These are phyloP conservation scores for Yoshiicerus persimilis DNA, from an alignment of 1,140 invertebrate species.

Conservation along the genomic window DNA sequence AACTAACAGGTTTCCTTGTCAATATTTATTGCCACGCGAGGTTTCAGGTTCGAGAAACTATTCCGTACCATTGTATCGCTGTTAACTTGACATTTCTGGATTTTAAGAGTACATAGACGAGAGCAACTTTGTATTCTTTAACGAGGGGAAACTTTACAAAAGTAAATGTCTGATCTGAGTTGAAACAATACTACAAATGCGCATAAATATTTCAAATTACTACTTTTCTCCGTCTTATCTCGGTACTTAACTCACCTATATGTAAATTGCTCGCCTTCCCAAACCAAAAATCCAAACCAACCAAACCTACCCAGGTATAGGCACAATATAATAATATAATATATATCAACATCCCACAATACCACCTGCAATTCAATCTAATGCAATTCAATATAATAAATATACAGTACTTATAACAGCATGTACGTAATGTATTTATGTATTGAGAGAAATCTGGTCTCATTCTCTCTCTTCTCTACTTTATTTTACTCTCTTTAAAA, in stretches of 20 bases:
- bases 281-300: background rate
- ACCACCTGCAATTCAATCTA: background rate
- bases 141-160: constrained; percentile 8
- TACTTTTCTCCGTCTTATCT: constrained; percentile 18
- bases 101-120: background rate
- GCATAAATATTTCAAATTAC: constrained; percentile 23
- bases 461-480: background rate
- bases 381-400: background rate
- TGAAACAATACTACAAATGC: constrained; percentile 14
- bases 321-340: background rate
- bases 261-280: background rate
- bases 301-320: background rate
- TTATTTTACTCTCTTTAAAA: background rate
- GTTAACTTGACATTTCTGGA: constrained; percentile 5
- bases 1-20: constrained; percentile 18
- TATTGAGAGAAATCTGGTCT: background rate
- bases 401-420: background rate
- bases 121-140: constrained; percentile 1
- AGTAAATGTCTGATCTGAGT: background rate
- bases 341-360: background rate
- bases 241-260: constrained; percentile 12
- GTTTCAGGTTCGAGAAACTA: background rate
- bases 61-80: background rate
- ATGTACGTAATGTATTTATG: background rate
- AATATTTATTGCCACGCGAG: constrained; percentile 28